Conservation (phyloP, 2,113 vertebrate genomes). For the Neodontobutis hainanensis region DNA sequence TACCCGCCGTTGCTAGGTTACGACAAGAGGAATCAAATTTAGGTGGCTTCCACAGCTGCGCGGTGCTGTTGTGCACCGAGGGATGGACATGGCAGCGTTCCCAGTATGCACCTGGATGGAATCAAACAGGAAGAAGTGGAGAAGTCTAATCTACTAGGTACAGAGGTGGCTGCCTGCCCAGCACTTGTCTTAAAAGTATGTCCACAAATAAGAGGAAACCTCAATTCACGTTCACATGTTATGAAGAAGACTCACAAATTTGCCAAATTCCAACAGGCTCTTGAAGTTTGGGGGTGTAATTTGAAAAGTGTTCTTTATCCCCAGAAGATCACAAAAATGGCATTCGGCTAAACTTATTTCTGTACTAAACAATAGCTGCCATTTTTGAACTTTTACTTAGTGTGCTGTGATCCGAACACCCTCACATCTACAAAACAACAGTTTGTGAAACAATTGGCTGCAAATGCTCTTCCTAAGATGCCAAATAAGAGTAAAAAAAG, state of each 20-base stretch:
- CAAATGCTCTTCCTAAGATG: constrained; percentile 32
- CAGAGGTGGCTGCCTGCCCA: constrained; percentile 49
- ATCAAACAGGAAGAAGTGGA: constrained; percentile 67
- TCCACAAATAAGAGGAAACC: constrained; percentile 54
- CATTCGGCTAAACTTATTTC: constrained; percentile 8
- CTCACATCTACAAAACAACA: constrained; percentile 46
- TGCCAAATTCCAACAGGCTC: not conserved
- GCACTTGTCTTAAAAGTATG: constrained; percentile 43
- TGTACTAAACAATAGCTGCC: not conserved
- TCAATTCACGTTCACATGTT: constrained; percentile 41
- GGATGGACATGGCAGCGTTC: constrained; percentile 71
- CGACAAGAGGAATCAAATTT: constrained; percentile 73
- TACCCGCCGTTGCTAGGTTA: constrained; percentile 78
- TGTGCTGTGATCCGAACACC: constrained; percentile 17
- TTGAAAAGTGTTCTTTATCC: constrained; percentile 42
- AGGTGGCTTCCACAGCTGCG: constrained; percentile 75
- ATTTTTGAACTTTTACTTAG: constrained; percentile 22
- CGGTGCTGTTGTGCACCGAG: constrained; percentile 63
- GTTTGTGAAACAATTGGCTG: constrained; percentile 48
- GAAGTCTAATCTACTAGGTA: constrained; percentile 64
- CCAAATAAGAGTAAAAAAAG: constrained; percentile 21
- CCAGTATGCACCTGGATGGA: constrained; percentile 76
- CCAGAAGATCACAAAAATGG: constrained; percentile 5
- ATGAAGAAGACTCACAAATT: not conserved
- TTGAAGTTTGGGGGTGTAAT: constrained; percentile 12